Base-by-base conservation (phyloP, 2,888 invertebrate genomes). In the Horisme vitalbata region DNA sequence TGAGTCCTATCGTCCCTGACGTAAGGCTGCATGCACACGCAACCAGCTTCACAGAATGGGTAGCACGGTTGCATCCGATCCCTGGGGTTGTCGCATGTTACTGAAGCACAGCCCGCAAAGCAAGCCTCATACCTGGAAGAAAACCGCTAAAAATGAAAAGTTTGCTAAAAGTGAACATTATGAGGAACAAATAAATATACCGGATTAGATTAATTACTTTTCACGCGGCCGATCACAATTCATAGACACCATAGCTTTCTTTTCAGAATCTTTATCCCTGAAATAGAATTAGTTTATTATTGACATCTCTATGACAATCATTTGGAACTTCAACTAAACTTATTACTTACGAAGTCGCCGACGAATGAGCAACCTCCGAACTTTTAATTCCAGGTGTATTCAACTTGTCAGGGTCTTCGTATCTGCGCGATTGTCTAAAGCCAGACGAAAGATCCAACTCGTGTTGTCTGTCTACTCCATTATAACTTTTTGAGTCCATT, bases 11-110 rank as follows among this genome's bases (percentile, higher is more conserved):
- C 89, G 50, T 89, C 89, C 2, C 89, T 65, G 1, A 88, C 83
- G 47, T 81, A 84, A 0, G 88, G 88, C 11, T 73, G 78, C 8
- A 71, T 61, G 58, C 89, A 89, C 27, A 88, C 72, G 59, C 89
- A 89, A 13, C 89, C 89, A 0, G 85, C 72, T 61, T 89, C 88
- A 62, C 88, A 89, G 71, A 88, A 89, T 1, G 89, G 89, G 65
- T 87, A 89, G 71, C 88, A 88, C 7, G 88, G 84, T 1, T 80
- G 84, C 63, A 88, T 66, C 2, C 88, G 71, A 49, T 88, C 88
- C 9, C 83, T 79, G 0, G 88, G 88, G 65, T 89, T 89, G 73
- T 89, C 88, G 46, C 88, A 89, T 4, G 81, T 75, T 48, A 88
- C 79, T 3, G 88, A 75, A 1, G 88, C 86, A 49, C 88, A 89